These are phyloP conservation scores for Psittacula derbiana DNA, from an alignment of 2,797 vertebrate species.

Conservation along the genomic window DNA sequence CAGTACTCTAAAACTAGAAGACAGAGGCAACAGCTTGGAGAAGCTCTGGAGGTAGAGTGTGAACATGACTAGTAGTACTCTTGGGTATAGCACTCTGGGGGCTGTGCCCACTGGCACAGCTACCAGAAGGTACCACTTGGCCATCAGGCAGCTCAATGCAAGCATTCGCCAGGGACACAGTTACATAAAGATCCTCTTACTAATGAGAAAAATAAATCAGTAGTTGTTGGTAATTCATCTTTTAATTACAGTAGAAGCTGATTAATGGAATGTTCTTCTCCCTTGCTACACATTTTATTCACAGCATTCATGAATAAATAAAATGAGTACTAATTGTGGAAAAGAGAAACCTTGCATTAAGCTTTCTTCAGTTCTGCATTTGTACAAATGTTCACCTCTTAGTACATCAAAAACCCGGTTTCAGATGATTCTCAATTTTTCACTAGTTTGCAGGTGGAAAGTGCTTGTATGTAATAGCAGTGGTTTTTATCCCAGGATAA, in stretches of 20 bases:
- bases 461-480: neutral
- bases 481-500: neutral
- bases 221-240: slow-evolving; percentile 40
- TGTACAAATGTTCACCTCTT: neutral
- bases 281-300: slow-evolving; percentile 64
- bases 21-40: neutral
- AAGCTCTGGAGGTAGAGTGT: neutral
- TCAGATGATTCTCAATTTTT: neutral
- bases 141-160: neutral
- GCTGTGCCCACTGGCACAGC: neutral
- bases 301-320: slow-evolving; percentile 59
- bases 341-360: slow-evolving; percentile 15
- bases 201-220: slow-evolving; percentile 25
- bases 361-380: neutral
- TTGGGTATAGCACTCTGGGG: rapidly evolving
- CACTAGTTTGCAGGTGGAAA: neutral
- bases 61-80: neutral
- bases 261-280: slow-evolving; percentile 36
- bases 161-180: neutral
- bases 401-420: neutral
- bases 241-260: slow-evolving; percentile 57
- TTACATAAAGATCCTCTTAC: slow-evolving; percentile 2
- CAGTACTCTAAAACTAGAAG: neutral
- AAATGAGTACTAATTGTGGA: slow-evolving; percentile 23
- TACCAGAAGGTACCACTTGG: neutral